These are phyloP conservation scores for Helicoverpa armigera DNA, from an alignment of 1,140 invertebrate genomes.

Conservation along the genomic window DNA sequence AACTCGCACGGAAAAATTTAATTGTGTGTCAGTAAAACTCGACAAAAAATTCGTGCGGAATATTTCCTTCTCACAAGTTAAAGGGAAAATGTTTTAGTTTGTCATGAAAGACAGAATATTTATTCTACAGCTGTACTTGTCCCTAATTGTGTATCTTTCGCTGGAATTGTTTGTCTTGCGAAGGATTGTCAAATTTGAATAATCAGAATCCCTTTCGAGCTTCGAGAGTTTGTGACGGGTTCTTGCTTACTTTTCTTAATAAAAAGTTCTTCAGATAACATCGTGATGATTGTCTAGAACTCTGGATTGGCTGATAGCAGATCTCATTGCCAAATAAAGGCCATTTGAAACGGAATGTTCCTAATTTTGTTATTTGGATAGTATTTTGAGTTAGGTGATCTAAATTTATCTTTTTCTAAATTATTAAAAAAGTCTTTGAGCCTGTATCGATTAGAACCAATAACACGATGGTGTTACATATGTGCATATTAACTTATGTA, in stretches of 20 bases:
- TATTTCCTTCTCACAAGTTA: neutral
- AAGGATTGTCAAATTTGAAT: slow-evolving; percentile 54
- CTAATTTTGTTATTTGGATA: neutral
- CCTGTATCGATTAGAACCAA: no score
- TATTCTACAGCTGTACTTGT: slow-evolving; percentile 55
- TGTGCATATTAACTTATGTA: no score
- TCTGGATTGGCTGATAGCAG: slow-evolving; percentile 4
- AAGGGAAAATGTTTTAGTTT: slow-evolving; percentile 38
- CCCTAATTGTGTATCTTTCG: slow-evolving; percentile 67
- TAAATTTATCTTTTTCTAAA: no score
- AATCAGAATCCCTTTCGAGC: slow-evolving; percentile 40
- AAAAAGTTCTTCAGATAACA: slow-evolving; percentile 26
- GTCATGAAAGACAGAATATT: slow-evolving; percentile 44
- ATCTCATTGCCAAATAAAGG: slow-evolving; percentile 3
- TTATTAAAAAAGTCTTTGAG: no score
- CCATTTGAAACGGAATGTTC: neutral
- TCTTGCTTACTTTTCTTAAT: slow-evolving; percentile 33
- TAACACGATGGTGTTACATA: no score
- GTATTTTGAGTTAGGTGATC: no score
- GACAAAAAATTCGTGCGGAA: slow-evolving; percentile 14
- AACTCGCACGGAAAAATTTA: slow-evolving; percentile 48
- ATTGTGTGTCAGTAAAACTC: slow-evolving; percentile 47
- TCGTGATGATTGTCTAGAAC: slow-evolving; percentile 20
- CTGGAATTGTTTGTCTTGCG: slow-evolving; percentile 63
- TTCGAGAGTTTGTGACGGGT: slow-evolving; percentile 23